These are phyloP conservation scores for Octomys mimax DNA, from an alignment of 2,797 vertebrate species.

Conservation along the genomic window DNA sequence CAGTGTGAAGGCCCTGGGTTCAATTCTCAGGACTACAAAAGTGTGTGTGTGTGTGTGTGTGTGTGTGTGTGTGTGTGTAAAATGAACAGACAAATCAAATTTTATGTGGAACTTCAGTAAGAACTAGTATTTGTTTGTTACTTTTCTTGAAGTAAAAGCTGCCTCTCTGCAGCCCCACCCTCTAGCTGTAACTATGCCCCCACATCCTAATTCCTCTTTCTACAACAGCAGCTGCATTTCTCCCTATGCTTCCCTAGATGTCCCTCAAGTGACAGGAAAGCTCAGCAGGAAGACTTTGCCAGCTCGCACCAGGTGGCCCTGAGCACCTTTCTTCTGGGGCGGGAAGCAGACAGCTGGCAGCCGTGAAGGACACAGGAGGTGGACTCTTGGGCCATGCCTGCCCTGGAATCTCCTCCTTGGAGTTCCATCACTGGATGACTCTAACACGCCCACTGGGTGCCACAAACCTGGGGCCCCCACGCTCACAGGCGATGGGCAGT, in stretches of 20 bases:
- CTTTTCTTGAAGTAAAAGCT: not conserved
- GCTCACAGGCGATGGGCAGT: too few relatives aligned
- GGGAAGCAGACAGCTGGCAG: fast-evolving
- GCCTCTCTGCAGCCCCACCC: not conserved
- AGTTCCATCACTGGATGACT: too few relatives aligned
- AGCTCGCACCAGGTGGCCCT: not conserved
- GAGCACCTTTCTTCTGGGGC: not conserved
- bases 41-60: not conserved
- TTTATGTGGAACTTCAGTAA: not conserved
- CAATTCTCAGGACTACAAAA: not conserved
- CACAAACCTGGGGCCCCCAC: not conserved
- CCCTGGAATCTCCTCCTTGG: not conserved
- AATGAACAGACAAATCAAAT: not conserved
- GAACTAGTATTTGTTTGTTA: not conserved
- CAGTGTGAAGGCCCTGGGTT: not conserved
- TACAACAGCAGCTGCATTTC: not conserved
- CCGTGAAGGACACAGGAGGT: not conserved
- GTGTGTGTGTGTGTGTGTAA: not conserved
- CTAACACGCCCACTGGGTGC: too few relatives aligned
- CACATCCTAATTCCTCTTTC: not conserved
- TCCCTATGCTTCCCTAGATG: not conserved
- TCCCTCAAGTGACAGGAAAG: not conserved
- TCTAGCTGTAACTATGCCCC: not conserved
- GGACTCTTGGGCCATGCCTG: not conserved
- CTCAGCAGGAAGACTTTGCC: not conserved